A percentile compares a stretch with the other conserved stretches of the same genome.
Conservation (phyloP, 1,140 invertebrate species). For the Leptopilina clavipes region DNA sequence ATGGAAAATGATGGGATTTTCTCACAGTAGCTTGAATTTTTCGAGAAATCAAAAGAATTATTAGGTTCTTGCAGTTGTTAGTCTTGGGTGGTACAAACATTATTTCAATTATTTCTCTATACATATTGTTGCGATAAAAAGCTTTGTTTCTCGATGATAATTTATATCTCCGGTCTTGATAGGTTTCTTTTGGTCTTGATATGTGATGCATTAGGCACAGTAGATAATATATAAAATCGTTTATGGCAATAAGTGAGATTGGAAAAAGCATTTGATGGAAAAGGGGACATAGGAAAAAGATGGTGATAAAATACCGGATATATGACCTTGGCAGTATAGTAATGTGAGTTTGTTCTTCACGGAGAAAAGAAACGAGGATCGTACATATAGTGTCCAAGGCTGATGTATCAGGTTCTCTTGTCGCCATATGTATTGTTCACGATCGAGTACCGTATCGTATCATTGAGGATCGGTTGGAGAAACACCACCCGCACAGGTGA, state of each 20-base stretch:
- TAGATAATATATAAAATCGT: neutral
- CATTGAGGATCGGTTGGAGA: constrained; percentile 36
- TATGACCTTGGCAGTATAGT: constrained; percentile 35
- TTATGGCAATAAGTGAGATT: neutral
- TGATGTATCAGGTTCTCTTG: constrained; percentile 52
- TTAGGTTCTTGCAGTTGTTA: too few relatives aligned
- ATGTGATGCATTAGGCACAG: neutral
- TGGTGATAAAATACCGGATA: constrained; percentile 23
- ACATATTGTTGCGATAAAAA: too few relatives aligned
- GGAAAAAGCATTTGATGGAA: neutral
- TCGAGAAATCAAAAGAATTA: too few relatives aligned
- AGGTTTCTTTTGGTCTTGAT: neutral
- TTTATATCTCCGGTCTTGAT: neutral
- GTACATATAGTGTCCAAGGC: constrained; percentile 49
- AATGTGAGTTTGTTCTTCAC: constrained; percentile 1
- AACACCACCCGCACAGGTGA: constrained; percentile 22
- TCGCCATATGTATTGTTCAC: constrained; percentile 49
- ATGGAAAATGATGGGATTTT: too few relatives aligned
- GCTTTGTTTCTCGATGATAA: too few relatives aligned
- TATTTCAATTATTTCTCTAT: too few relatives aligned
- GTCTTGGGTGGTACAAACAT: too few relatives aligned
- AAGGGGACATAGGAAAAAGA: constrained; percentile 25
- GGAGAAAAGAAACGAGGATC: constrained; percentile 10
- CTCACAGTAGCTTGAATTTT: too few relatives aligned
- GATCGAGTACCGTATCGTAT: constrained; percentile 49